Percentiles rank a stretch among this genome's conserved stretches.
phyloP scores from a whole-genome alignment of 2,888 invertebrate species.

The Thelaira solivaga region DNA sequence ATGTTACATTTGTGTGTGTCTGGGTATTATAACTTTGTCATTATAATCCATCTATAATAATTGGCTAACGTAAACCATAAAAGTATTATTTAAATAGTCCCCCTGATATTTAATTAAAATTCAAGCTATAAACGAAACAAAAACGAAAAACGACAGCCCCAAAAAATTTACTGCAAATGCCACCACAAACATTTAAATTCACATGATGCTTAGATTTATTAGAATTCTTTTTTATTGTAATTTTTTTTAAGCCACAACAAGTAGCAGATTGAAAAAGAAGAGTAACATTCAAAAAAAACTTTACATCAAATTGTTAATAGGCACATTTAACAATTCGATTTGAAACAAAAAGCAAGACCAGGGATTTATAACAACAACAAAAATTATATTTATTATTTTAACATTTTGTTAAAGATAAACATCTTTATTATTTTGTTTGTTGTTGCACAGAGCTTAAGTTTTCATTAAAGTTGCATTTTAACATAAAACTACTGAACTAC shows the following conservation, averaged over 20 bases:
- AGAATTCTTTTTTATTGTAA: slow-evolving; percentile 6
- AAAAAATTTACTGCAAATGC: slow-evolving; percentile 14
- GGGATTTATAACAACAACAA: too few species aligned
- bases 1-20: too few species aligned
- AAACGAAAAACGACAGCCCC: neutral
- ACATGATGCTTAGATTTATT: slow-evolving; percentile 35
- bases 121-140: slow-evolving; percentile 14
- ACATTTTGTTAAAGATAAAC: slow-evolving; percentile 56
- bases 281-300: slow-evolving; percentile 25
- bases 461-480: slow-evolving; percentile 44
- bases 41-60: slow-evolving; percentile 20
- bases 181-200: slow-evolving; percentile 25
- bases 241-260: neutral
- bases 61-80: slow-evolving; percentile 45
- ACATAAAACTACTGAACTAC: slow-evolving; percentile 51
- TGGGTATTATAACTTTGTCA: neutral
- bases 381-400: slow-evolving; percentile 56
- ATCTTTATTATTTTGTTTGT: slow-evolving; percentile 55
- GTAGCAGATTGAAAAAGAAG: neutral
- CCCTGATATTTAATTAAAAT: slow-evolving; percentile 51
- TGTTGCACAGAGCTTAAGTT: slow-evolving; percentile 20
- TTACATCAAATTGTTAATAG: slow-evolving; percentile 32
- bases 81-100: slow-evolving; percentile 39
- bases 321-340: slow-evolving; percentile 23
- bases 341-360: slow-evolving; percentile 3